These are phyloP conservation scores for Cordylochernes scorpioides DNA, from an alignment of 2,888 invertebrate genomes.

Conservation along the genomic window DNA sequence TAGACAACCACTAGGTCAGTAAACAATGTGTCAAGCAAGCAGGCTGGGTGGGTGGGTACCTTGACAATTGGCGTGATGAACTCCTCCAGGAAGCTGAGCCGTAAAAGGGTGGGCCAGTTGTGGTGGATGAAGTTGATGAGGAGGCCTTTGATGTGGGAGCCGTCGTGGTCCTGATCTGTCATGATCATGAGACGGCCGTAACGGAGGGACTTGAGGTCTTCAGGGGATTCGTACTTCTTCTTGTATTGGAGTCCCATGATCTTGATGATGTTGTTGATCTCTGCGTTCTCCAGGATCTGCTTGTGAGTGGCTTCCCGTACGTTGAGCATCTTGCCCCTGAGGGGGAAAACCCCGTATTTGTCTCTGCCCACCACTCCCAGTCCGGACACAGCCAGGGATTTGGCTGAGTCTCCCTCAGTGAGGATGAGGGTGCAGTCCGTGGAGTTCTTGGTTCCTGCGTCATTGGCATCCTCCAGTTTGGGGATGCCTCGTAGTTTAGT, in stretches of 20 bases:
- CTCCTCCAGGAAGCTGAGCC: slow-evolving; percentile 68
- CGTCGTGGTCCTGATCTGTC: slow-evolving; percentile 95
- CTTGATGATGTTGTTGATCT: slow-evolving; percentile 82
- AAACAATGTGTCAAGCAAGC: background rate
- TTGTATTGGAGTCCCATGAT: slow-evolving; percentile 86
- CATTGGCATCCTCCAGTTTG: slow-evolving; percentile 89
- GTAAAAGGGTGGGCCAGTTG: slow-evolving; percentile 81
- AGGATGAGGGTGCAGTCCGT: slow-evolving; percentile 76
- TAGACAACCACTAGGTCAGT: slow-evolving; percentile 50
- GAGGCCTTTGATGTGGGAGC: slow-evolving; percentile 90
- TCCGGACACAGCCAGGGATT: slow-evolving; percentile 82
- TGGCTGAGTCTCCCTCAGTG: slow-evolving; percentile 96
- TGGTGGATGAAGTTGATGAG: slow-evolving; percentile 93
- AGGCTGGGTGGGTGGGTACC: too few relatives aligned
- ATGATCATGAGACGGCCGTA: slow-evolving; percentile 95
- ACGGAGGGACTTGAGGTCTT: slow-evolving; percentile 61
- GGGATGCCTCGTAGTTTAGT: slow-evolving; percentile 66
- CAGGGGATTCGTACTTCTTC: slow-evolving; percentile 54
- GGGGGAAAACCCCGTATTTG: slow-evolving; percentile 79
- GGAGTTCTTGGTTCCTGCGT: slow-evolving; percentile 62
- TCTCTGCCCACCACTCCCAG: slow-evolving; percentile 75
- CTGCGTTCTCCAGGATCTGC: slow-evolving; percentile 77
- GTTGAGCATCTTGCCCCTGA: slow-evolving; percentile 78
- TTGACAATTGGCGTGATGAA: slow-evolving; percentile 98
- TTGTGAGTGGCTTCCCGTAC: slow-evolving; percentile 89